phyloP scores from a whole-genome alignment of 2,797 vertebrate species.

The Falco biarmicus region DNA sequence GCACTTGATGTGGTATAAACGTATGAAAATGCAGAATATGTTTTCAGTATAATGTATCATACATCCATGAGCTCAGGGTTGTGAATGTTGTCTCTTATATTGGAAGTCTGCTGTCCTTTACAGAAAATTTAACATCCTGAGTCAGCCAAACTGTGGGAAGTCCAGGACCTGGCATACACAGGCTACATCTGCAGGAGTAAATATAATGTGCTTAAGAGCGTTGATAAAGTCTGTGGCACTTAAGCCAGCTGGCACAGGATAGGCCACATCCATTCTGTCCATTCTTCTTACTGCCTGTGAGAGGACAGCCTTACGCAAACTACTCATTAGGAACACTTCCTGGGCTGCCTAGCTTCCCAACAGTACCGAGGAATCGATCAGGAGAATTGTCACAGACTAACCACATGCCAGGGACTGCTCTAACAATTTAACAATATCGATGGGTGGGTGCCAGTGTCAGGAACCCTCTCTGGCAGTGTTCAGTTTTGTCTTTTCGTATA shows the following conservation, averaged over 20 bases:
- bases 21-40: not conserved
- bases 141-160: not conserved
- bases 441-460: not conserved
- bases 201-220: not conserved
- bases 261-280: not conserved
- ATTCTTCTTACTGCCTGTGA: not conserved
- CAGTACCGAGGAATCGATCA: not conserved
- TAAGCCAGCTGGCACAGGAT: conserved; percentile 38
- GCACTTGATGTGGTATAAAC: not conserved
- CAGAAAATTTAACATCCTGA: not conserved
- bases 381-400: not conserved
- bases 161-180: not conserved
- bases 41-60: not conserved
- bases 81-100: not conserved
- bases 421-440: not conserved
- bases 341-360: conserved; percentile 10
- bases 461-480: not conserved
- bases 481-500: not conserved
- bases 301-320: not conserved
- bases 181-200: not conserved
- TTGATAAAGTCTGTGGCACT: not conserved
- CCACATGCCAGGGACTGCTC: not conserved
- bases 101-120: not conserved
- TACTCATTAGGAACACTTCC: conserved; percentile 20
- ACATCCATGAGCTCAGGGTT: not conserved